Evolutionary conservation across 2,113 vertebrate species (phyloP).

Genomic region (Triplophysa tibetana): DNA sequence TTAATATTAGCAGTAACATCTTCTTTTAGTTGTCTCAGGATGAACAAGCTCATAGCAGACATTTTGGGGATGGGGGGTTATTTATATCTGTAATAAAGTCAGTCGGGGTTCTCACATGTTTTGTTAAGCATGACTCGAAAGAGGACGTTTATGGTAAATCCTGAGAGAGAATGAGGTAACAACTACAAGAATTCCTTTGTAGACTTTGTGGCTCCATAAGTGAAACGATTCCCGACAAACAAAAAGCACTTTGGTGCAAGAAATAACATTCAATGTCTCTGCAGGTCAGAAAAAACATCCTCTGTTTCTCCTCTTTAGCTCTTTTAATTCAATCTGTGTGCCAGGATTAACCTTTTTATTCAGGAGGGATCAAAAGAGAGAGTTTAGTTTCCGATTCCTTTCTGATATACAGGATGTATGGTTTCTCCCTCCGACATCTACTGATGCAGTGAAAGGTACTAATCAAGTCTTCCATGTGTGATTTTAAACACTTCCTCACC

Average conservation of each 20-base stretch:
- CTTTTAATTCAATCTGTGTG: not conserved
- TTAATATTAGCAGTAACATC: slow-evolving; percentile 34
- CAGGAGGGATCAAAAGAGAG: not conserved
- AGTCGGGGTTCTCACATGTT: slow-evolving; percentile 11
- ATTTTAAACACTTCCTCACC: slow-evolving; percentile 54
- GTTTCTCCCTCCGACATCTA: slow-evolving; percentile 40
- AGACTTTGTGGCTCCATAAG: slow-evolving; percentile 32
- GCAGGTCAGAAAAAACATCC: slow-evolving; percentile 3
- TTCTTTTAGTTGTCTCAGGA: slow-evolving; percentile 13
- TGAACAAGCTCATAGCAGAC: slow-evolving; percentile 27
- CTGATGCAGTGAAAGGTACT: slow-evolving; percentile 56
- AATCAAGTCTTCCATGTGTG: slow-evolving; percentile 53
- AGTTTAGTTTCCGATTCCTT: slow-evolving; percentile 42
- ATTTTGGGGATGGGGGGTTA: not conserved
- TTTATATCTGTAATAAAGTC: slow-evolving; percentile 33
- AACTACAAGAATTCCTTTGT: slow-evolving; percentile 38
- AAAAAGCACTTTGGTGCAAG: slow-evolving; percentile 16
- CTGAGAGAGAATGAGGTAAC: slow-evolving; percentile 36
- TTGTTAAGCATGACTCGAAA: slow-evolving; percentile 18
- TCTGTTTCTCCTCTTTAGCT: slow-evolving; percentile 10
- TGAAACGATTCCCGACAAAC: slow-evolving; percentile 27
- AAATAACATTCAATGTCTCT: slow-evolving; percentile 17
- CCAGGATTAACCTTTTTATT: slow-evolving; percentile 34
- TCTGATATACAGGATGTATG: slow-evolving; percentile 37
- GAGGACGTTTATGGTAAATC: slow-evolving; percentile 34